Evolutionary conservation across 2,888 invertebrate species (phyloP), one percentile per base, ranked within the genome.

Genomic region (Drosophila leonis): DNA sequence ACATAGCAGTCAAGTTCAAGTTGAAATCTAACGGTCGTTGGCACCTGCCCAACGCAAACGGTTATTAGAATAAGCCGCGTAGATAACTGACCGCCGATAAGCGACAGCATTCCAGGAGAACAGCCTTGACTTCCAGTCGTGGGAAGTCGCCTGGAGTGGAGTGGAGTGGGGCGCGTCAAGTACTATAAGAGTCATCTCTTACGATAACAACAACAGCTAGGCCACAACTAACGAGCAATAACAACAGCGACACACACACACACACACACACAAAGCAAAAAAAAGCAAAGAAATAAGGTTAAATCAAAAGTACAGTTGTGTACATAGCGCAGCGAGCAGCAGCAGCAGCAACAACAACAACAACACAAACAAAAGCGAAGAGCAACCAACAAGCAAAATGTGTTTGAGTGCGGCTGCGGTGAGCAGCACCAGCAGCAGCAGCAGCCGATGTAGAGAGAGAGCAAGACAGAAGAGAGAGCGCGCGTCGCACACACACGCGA

Each of bases 241-340:
- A 62, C 61, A 56, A 49, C 77, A 67, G 72, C 76, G 72, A 44
- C 54, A 70, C 55, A 44, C 54, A 70, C 55, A 54, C 39, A 55
- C 55, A 41, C 51, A 63, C n/a, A n/a, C n/a, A n/a, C n/a, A 82
- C 82, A 81, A 82, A 33, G 15, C 77, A 81, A 83, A 72, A 80
- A 80, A 82, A 72, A 81, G 75, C 69, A 68, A 87, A 89, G 90
- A 90, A 90, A 91, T 90, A 90, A 90, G 90, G 88, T 90, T 90
- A 90, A 91, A 90, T 91, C 91, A 88, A 90, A 91, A 91, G 91
- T 91, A 91, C 91, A 91, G 91, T 91, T 91, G 91, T 91, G 91
- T 90, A 90, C 87, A 88, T 83, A 88, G 90, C 82, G 82, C 82
- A 88, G 81, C 90, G 82, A 89, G 75, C 79, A 82, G 75, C 86